These are phyloP conservation scores for Scomber colias DNA, from an alignment of 2,113 vertebrate species.

Conservation along the genomic window DNA sequence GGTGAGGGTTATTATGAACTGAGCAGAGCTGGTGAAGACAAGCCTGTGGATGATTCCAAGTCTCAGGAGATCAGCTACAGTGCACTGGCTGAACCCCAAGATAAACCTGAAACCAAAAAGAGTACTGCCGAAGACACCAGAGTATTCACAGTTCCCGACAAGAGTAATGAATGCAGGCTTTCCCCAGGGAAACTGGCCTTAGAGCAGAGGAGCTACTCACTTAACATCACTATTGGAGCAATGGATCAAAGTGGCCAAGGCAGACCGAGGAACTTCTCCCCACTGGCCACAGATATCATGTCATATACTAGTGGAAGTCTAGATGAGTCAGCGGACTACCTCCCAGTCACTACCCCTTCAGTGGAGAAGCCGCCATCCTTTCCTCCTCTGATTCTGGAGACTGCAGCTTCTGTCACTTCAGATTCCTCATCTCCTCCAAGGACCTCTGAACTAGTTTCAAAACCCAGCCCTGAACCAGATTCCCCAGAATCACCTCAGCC, in stretches of 20 bases:
- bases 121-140: conserved; percentile 86
- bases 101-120: conserved; percentile 84
- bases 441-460: conserved; percentile 59
- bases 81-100: conserved; percentile 85
- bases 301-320: conserved; percentile 96
- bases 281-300: conserved; percentile 96
- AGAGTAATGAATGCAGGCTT: conserved; percentile 90
- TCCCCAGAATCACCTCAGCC: conserved; percentile 88
- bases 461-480: conserved; percentile 82
- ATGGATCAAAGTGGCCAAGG: conserved; percentile 92
- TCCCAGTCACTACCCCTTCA: conserved; percentile 93
- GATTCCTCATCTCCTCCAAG: conserved; percentile 82
- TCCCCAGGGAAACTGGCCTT: conserved; percentile 97
- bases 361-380: conserved; percentile 90
- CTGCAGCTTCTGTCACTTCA: conserved; percentile 79
- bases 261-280: conserved; percentile 91
- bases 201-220: conserved; percentile 98
- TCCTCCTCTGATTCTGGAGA: conserved; percentile 86
- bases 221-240: conserved; percentile 95
- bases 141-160: conserved; percentile 86
- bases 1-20: conserved; percentile 96
- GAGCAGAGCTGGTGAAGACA: conserved; percentile 89
- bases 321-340: conserved; percentile 93
- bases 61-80: conserved; percentile 89
- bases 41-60: conserved; percentile 62